Base-by-base conservation (phyloP, 2,113 vertebrate species). In the Clinocottus analis region DNA sequence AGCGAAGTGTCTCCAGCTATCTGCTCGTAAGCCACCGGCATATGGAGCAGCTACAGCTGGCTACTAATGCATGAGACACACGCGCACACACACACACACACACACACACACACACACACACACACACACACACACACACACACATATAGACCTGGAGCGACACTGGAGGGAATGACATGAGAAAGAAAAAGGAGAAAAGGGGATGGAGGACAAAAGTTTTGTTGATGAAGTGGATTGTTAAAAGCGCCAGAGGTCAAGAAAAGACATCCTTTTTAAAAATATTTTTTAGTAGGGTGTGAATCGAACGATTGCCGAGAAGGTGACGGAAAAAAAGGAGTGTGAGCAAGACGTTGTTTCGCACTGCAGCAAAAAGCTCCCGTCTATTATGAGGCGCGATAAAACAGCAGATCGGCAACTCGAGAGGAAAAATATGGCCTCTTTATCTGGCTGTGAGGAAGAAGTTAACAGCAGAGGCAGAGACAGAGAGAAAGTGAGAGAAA, bases 41-140 rank as follows among this genome's bases (percentile, higher is more conserved):
- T 95, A 94, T 95, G 96, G 96, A 95, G 91, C 83, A 49, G 94
- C 95, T 95, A 94, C 87, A 91, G 94, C 94, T 92, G 95, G 94
- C 92, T 90, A 93, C 94, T 92, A 90, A 93, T 91, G 95, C 91
- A 93, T 89, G 91, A 94, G 93, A 93, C 92, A 87, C 90, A 80
- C 93, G 87, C 91, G 89, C 83, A 17, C 33, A 61, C 23, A 10
- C 67, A 33, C 43, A 63, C 71, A 58, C 49, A 68, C 35, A 80
- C 72, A 60, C 56, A 58, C 69, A 68, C 49, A 35, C 47, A 37
- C 47, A 66, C 62, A 66, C 72, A 56, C 47, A 68, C 51, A 58
- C 14, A 10, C 56, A n/a, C 59, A 63, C 61, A 63, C 12, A 41
- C 39, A 41, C 37, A 39, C 39, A 39, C 39, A 39, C 11, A 39